Evolutionary conservation across 2,113 vertebrate species (phyloP), one percentile per base, ranked within the genome.

Genomic region (Myocastor coypus): DNA sequence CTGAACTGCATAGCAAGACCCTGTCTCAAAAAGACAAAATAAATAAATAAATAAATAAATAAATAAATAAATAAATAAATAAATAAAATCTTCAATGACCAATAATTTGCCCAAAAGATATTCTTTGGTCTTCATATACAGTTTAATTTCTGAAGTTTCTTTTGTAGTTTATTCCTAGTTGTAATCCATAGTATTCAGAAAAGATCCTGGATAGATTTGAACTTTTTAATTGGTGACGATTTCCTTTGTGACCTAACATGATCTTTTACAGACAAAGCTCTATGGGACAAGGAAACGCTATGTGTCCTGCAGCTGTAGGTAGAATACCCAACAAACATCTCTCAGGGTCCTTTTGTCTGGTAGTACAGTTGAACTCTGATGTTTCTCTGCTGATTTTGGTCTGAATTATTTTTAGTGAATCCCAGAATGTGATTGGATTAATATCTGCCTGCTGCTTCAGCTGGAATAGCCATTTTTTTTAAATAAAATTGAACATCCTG

Each of bases 231-330:
- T 63, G 28, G 11, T 92, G 12, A 61, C 50, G 32, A 66, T n/a
- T 24, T 37, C 12, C 52, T 86, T 92, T 57, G 75, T n/a, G 46
- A 17, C 19, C 20, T 55, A 32, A 17, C 24, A 42, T 11, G 11
- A 2, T 19, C 19, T 66, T 7, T 20, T 32, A 2, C 34, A 28
- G 17, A 64, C 69, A 80, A 42, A 52, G 7, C 19, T 34, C 59
- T 8, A 34, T 3, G 3, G 55, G 20, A 14, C 42, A 3, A 26
- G 77, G 57, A 83, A 52, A n/a, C 68, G 9, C 30, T 28, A 1
- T 61, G 5, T 63, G 5, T 40, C n/a, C 30, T 50, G 17, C 5
- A 2, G 19, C 30, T 40, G 0, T 3, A 1, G 0, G 42, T 40
- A 28, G 17, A 55, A 50, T 14, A 28, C 19, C 12, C 57, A 40